Evolutionary conservation across 2,888 invertebrate species (phyloP), one percentile per base, ranked within the genome.

Genomic region (Eristalinus sepulchralis): DNA sequence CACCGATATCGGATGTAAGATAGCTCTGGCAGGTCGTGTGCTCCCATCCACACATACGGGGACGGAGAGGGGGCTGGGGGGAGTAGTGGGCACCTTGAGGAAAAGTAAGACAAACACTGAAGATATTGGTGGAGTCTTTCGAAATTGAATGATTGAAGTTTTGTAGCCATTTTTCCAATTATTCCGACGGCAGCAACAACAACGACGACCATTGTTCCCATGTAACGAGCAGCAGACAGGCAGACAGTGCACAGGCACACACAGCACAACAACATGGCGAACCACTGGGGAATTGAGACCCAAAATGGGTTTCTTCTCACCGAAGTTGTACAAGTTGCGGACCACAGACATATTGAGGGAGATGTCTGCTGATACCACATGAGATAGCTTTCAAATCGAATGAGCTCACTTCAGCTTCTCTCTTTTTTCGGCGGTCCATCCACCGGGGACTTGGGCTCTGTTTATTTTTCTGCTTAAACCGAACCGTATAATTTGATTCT

Each of bases 151-250:
- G 71, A 85, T 77, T 76, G 80, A 80, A 85, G 76, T 85, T 85
- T 77, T 85, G 77, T 72, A 85, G 57, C 81, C 39, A 68, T 72
- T 64, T 83, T 84, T 84, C 80, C 80, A 84, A 80, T 84, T 84
- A 84, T 75, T 75, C 39, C 66, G 53, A 39, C 59, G 64, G 22
- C 57, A 47, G 47, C 47, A 47, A 17, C 47, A 47, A 47, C 47
- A 47, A 47, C 27, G 60, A 36, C 31, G 24, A 53, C 24, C 55
- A 68, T 62, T 77, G 36, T 70, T 67, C 53, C 33, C 33, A 53
- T 70, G 34, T 71, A 36, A 13, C 39, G 36, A 17, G 59, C 59
- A 13, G 5, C 71, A 64, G 66, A 59, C 57, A 64, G 66, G 39
- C 57, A 57, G 53, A 64, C 34, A 64, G 20, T 24, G 27, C 27